Conservation (phyloP, 2,113 vertebrate genomes). For the Hippopotamus amphibius region DNA sequence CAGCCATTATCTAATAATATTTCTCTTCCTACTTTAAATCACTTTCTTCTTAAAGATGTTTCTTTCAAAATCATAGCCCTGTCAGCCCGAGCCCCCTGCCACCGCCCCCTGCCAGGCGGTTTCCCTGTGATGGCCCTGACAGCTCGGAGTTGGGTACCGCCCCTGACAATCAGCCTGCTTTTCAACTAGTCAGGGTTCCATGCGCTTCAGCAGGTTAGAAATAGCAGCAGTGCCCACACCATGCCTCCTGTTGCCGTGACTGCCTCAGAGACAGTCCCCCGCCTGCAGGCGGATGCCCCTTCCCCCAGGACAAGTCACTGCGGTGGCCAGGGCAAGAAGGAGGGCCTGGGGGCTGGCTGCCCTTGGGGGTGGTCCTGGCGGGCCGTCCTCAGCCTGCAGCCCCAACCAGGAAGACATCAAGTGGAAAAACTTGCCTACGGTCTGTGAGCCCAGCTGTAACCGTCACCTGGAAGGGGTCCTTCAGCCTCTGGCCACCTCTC, state of each 20-base stretch:
- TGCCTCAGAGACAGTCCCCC: background rate
- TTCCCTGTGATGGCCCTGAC: constrained; percentile 66
- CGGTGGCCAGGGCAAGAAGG: background rate
- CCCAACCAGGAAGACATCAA: background rate
- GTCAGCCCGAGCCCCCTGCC: constrained; percentile 76
- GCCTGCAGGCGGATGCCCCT: background rate
- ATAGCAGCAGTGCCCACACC: constrained; percentile 70
- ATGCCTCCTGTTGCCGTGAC: background rate
- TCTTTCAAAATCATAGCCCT: constrained; percentile 82
- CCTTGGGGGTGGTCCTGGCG: background rate
- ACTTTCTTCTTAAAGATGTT: constrained; percentile 72
- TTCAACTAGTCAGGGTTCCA: constrained; percentile 54
- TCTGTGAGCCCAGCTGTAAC: background rate
- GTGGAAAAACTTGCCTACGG: accelerated
- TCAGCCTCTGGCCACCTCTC: background rate
- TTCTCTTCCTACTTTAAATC: constrained; percentile 77
- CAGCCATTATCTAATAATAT: constrained; percentile 79
- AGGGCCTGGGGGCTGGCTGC: background rate
- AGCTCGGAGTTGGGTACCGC: constrained; percentile 67
- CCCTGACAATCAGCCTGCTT: constrained; percentile 80
- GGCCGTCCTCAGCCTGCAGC: background rate
- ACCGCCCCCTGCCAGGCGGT: constrained; percentile 76
- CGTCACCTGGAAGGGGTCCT: background rate
- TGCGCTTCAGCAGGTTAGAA: constrained; percentile 56
- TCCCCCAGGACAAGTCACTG: background rate